phyloP scores from a whole-genome alignment of 2,888 invertebrate species.

The Epinotia brunnichana region DNA sequence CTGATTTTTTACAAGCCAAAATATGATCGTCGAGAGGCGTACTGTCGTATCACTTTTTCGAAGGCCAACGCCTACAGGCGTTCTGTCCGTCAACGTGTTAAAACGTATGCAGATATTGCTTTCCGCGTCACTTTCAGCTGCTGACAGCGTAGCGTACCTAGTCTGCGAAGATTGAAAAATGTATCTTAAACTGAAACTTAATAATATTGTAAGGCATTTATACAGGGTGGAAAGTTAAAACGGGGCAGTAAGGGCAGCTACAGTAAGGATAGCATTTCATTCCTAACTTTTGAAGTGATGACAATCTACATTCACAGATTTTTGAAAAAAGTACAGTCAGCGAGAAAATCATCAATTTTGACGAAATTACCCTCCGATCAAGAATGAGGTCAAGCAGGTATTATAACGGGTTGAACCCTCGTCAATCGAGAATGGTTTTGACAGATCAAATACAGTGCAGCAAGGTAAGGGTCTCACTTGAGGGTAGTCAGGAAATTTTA shows the following conservation, averaged over 20 bases:
- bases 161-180: conserved; percentile 27
- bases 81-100: too few species aligned
- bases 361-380: conserved; percentile 38
- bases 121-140: conserved; percentile 44
- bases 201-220: background rate
- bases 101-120: conserved; percentile 38
- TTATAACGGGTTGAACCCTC: conserved; percentile 59
- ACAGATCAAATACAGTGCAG: conserved; percentile 58
- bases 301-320: too few species aligned
- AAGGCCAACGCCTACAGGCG: too few species aligned
- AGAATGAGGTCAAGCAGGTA: conserved; percentile 43
- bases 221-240: too few species aligned
- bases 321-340: too few species aligned
- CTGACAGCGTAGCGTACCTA: conserved; percentile 14
- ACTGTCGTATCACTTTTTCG: too few species aligned
- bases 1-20: too few species aligned
- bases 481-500: conserved; percentile 37
- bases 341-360: too few species aligned
- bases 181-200: conserved; percentile 10
- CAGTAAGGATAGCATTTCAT: too few species aligned
- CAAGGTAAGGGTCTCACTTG: conserved; percentile 49
- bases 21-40: too few species aligned
- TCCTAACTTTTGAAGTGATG: too few species aligned
- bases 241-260: too few species aligned
- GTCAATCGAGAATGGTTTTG: conserved; percentile 68